Evolutionary conservation across 1,140 invertebrate species (phyloP), one percentile per base, ranked within the genome.

Genomic region (Alviniconcha marisindica): DNA sequence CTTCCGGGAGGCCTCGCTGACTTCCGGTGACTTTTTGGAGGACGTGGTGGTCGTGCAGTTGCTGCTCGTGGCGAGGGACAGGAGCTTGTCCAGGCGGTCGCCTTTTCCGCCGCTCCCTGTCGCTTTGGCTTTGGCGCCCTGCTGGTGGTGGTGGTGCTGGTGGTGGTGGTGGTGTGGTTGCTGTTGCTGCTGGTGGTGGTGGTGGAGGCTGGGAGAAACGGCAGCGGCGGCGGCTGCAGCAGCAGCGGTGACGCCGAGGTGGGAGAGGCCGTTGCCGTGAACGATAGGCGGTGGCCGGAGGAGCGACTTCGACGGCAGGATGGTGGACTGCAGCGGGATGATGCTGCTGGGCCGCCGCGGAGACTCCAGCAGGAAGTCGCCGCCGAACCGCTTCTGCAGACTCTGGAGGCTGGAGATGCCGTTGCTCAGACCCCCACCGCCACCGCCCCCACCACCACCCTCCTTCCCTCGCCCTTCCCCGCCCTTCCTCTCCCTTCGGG

Each of bases 361-460:
- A 12, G 85, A 77, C 28, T 88, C 84, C 7, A 90, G 77, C 56
- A 88, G 88, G 76, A 87, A 88, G 69, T 91, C 87, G 24, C 91
- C 91, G 24, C 91, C 91, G 84, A 92, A 92, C 31, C 88, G 83
- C 48, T 89, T 86, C 81, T 92, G 91, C 18, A 92, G 85, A 87
- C 90, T 92, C 84, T 92, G 86, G 44, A 92, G 84, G 84, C 91
- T 91, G 54, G 90, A 89, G 15, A 87, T 81, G 36, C 87, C 87
- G 81, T 87, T 88, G 42, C 82, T 51, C 48, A 77, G 4, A 44
- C 21, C 60, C 33, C 31, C 76, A 44, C 21, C 60, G 40, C 31
- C 76, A 80, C n/a, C 21, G 38, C 7, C 73, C 60, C 31, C 33
- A 42, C 81, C 36, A 5, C 31, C 71, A 44, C 82, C 78, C 40